A percentile compares a stretch with the other conserved stretches of the same genome.
phyloP scores from a whole-genome alignment of 2,797 vertebrate species.

The Cryptoblepharus egeriae region DNA sequence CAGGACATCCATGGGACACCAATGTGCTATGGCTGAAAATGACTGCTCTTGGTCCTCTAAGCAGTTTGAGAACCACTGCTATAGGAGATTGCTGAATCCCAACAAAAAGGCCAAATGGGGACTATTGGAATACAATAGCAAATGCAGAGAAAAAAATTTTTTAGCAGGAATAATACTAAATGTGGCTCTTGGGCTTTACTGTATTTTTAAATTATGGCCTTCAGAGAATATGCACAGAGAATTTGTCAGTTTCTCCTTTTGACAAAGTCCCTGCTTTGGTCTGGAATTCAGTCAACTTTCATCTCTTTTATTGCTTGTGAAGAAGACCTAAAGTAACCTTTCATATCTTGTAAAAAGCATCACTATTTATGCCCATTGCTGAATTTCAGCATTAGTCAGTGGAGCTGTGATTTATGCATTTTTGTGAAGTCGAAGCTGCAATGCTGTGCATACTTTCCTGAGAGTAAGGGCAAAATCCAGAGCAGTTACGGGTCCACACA shows the following conservation, averaged over 20 bases:
- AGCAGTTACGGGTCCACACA: too few species aligned
- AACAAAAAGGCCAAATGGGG: not conserved
- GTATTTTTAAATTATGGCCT: not conserved
- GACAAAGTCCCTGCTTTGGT: not conserved
- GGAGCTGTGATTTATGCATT: too few species aligned
- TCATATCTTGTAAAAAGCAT: not conserved
- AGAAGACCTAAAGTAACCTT: constrained; percentile 3
- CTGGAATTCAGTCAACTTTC: constrained; percentile 21
- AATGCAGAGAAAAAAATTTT: not conserved
- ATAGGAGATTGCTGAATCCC: not conserved
- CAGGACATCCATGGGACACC: too few species aligned
- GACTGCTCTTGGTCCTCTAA: too few species aligned
- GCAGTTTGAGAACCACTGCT: not conserved
- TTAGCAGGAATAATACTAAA: constrained; percentile 1
- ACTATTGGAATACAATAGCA: not conserved
- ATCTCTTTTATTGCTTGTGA: constrained; percentile 10
- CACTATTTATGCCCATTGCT: not conserved
- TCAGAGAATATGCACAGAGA: constrained; percentile 5
- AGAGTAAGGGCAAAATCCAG: too few species aligned
- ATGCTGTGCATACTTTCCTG: too few species aligned
- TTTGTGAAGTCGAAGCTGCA: too few species aligned
- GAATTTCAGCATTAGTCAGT: not conserved
- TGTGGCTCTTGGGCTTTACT: not conserved
- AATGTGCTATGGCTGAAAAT: too few species aligned
- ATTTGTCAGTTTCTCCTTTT: not conserved